Conservation (phyloP, 1,140 invertebrate genomes). For the Hyphantria cunea region DNA sequence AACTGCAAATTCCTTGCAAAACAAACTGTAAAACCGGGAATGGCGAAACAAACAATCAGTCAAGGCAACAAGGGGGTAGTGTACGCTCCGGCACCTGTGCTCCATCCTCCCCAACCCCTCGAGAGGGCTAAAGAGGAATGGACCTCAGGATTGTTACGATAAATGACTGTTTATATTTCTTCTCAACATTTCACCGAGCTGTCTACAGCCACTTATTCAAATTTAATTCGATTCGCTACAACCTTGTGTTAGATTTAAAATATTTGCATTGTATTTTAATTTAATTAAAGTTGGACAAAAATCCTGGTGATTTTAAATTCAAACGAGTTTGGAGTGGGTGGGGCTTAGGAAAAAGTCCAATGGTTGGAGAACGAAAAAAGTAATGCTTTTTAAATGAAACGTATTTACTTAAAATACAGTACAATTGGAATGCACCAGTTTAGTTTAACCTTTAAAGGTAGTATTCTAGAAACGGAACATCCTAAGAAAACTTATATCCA, state of each 20-base stretch:
- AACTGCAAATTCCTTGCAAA: constrained; percentile 52
- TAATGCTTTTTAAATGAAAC: constrained; percentile 1
- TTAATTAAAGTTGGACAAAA: constrained; percentile 27
- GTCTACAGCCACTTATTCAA: constrained; percentile 50
- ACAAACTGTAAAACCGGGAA: constrained; percentile 51
- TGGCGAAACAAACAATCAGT: constrained; percentile 62
- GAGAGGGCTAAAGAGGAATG: constrained; percentile 47
- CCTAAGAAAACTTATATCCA: constrained; percentile 19
- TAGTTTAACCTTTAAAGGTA: no score
- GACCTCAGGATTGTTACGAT: constrained; percentile 60
- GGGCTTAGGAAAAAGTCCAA: constrained; percentile 17
- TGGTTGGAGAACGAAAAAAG: constrained; percentile 8
- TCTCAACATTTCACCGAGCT: constrained; percentile 41
- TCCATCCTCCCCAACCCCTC: constrained; percentile 33
- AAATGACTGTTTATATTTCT: constrained; percentile 70
- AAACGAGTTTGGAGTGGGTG: constrained; percentile 18
- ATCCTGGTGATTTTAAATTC: constrained; percentile 28
- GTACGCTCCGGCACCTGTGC: constrained; percentile 51
- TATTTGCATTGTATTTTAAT: constrained; percentile 32
- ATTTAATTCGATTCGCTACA: constrained; percentile 44
- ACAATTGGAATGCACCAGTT: no score
- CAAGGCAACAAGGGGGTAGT: constrained; percentile 37
- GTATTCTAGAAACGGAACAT: no score
- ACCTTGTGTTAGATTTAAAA: constrained; percentile 36
- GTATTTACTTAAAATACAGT: no score